phyloP scores from a whole-genome alignment of 37 sponge, comb jelly and placozoan species.

The Geodia barretti region DNA sequence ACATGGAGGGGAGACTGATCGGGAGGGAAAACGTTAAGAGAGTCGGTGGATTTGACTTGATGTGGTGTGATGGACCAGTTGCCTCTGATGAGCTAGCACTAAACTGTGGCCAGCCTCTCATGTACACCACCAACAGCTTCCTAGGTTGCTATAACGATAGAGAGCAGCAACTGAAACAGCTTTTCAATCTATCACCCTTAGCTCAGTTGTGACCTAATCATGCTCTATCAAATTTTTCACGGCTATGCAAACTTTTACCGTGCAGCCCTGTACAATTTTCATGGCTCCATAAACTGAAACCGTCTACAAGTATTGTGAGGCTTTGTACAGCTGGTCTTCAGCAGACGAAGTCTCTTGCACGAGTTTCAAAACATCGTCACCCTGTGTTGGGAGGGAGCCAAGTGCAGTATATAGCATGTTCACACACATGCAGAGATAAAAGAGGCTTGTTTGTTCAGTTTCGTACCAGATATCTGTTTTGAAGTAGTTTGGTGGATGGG shows the following conservation, averaged over 20 bases:
- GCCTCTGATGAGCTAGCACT: conserved; percentile 86
- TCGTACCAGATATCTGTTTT: not conserved
- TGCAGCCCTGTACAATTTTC: too few relatives aligned
- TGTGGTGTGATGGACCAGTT: conserved; percentile 99
- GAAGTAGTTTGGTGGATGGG: not conserved
- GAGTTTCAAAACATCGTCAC: not conserved
- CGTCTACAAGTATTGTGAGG: not conserved
- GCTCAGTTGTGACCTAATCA: not conserved
- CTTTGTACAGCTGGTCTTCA: not conserved
- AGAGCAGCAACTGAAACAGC: conserved; percentile 68
- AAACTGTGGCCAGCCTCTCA: conserved; percentile 81
- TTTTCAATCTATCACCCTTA: conserved; percentile 57
- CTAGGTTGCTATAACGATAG: conserved; percentile 84
- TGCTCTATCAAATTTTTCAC: too few relatives aligned
- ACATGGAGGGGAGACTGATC: conserved; percentile 91
- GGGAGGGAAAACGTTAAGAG: conserved; percentile 95
- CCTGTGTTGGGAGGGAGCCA: not conserved
- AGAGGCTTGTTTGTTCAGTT: not conserved
- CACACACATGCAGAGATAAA: not conserved
- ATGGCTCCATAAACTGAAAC: too few relatives aligned
- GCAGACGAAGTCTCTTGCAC: not conserved
- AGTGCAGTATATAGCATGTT: not conserved
- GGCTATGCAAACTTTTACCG: too few relatives aligned
- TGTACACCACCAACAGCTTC: conserved; percentile 89
- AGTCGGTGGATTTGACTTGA: conserved; percentile 98